These are phyloP conservation scores for Lithosia quadra DNA, from an alignment of 2,888 invertebrate species.

Conservation along the genomic window DNA sequence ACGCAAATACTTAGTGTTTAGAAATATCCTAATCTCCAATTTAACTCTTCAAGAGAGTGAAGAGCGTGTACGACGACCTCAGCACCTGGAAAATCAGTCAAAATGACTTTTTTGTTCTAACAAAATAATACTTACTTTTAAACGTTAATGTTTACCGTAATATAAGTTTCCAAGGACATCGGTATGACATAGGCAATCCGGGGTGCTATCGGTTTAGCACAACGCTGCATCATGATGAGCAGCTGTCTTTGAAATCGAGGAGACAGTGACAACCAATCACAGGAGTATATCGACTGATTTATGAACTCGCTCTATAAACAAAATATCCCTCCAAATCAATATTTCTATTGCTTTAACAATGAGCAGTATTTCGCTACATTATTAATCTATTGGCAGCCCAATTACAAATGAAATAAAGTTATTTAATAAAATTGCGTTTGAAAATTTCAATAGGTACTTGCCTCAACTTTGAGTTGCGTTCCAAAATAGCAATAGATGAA, in stretches of 20 bases:
- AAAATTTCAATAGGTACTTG: constrained; percentile 33
- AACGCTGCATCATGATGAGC: constrained; percentile 68
- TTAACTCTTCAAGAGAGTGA: constrained; percentile 66
- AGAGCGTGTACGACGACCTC: constrained; percentile 74
- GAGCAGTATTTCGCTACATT: background rate
- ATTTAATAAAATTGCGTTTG: constrained; percentile 8
- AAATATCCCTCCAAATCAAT: constrained; percentile 17
- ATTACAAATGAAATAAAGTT: background rate
- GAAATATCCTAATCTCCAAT: background rate
- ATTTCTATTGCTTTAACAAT: background rate
- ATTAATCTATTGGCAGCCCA: background rate
- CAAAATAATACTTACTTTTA: background rate
- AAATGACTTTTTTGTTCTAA: no score
- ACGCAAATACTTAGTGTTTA: no score
- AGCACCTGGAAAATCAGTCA: constrained; percentile 70
- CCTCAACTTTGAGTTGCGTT: constrained; percentile 72
- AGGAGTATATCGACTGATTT: constrained; percentile 67
- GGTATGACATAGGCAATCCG: constrained; percentile 72
- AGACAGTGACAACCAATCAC: constrained; percentile 67
- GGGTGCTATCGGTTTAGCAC: constrained; percentile 61
- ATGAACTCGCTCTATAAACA: constrained; percentile 69
- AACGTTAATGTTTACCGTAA: constrained; percentile 59
- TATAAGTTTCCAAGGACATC: constrained; percentile 75
- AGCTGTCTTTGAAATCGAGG: constrained; percentile 69
- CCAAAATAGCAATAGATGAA: constrained; percentile 80